Conservation (phyloP, 2,888 invertebrate species). For the Eristalis tenax region DNA sequence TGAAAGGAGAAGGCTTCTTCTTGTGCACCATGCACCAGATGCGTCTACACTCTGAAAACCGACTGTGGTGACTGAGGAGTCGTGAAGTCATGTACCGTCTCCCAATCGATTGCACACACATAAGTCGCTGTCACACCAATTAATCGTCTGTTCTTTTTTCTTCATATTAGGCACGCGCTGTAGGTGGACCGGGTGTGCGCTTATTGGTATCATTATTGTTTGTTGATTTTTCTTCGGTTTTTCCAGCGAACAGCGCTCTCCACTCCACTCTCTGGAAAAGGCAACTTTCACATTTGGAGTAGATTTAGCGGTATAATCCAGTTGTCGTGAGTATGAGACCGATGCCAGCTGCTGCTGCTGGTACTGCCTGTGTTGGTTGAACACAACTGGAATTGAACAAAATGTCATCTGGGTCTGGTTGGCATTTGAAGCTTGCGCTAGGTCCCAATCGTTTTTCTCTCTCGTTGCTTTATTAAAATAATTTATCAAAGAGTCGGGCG, state of each 20-base stretch:
- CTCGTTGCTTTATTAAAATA: conserved; percentile 16
- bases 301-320: conserved; percentile 47
- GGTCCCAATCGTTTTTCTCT: conserved; percentile 11
- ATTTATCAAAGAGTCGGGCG: conserved; percentile 62
- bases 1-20: neutral
- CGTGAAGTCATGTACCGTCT: neutral
- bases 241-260: conserved; percentile 36
- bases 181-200: conserved; percentile 63
- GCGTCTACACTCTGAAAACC: neutral
- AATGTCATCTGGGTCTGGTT: conserved; percentile 48
- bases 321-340: conserved; percentile 6
- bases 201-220: conserved; percentile 42
- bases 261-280: neutral
- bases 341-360: conserved; percentile 8
- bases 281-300: conserved; percentile 64
- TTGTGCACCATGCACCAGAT: no score
- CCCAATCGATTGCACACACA: neutral
- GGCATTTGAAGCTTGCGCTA: neutral
- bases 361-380: conserved; percentile 4
- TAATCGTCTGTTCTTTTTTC: neutral
- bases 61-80: neutral
- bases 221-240: conserved; percentile 42
- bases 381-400: conserved; percentile 27
- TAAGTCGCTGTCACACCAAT: neutral
- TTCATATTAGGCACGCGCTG: conserved; percentile 4